These are phyloP conservation scores for Fopius arisanus DNA, from an alignment of 1,140 invertebrate genomes.

Conservation along the genomic window DNA sequence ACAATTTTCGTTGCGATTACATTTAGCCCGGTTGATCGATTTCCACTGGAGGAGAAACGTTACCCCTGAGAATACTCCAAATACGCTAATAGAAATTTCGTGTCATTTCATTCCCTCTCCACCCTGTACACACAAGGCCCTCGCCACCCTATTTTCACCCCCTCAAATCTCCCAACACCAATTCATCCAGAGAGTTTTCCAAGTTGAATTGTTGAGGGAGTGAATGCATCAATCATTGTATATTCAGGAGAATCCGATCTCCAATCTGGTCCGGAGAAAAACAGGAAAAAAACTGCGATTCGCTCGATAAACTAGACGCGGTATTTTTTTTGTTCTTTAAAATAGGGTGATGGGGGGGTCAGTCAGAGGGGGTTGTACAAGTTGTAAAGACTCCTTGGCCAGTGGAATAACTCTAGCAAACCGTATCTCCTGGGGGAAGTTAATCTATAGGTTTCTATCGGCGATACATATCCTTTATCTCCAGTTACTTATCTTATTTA, in stretches of 20 bases:
- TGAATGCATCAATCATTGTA: constrained; percentile 6
- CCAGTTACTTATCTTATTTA: neutral
- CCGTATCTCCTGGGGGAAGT: neutral
- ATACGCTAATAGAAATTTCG: constrained; percentile 11
- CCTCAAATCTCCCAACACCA: neutral
- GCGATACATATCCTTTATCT: neutral
- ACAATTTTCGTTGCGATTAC: too few species aligned
- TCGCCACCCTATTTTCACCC: neutral
- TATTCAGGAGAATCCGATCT: neutral
- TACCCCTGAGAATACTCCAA: neutral
- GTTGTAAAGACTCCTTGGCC: too few species aligned
- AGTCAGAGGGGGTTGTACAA: too few species aligned
- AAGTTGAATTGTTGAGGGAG: neutral
- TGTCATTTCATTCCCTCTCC: neutral
- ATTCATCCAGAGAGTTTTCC: neutral
- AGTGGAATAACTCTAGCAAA: too few species aligned
- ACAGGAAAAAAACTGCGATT: neutral
- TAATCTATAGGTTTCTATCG: neutral
- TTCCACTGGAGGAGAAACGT: neutral
- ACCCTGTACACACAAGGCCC: neutral
- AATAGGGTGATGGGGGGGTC: too few species aligned
- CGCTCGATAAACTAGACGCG: neutral
- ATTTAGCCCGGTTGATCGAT: neutral
- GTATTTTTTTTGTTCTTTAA: neutral
- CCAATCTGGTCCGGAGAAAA: neutral